Evolutionary conservation across 1,140 invertebrate species (phyloP).

Genomic region (Polypedilum vanderplanki): DNA sequence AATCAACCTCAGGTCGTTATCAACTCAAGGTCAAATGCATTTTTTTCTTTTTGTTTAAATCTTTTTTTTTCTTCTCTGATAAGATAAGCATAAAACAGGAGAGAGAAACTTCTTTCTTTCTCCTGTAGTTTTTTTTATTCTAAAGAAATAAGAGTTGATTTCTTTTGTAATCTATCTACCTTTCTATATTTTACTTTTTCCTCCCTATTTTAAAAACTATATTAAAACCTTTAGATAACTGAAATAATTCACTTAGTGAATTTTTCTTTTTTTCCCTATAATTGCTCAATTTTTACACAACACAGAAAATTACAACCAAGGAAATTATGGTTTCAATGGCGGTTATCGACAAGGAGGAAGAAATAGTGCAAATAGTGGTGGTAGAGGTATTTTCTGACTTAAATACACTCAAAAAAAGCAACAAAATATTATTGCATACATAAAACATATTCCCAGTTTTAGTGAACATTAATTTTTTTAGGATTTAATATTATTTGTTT

Average conservation of each 20-base stretch:
- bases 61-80: neutral
- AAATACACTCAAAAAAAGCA: conserved; percentile 21
- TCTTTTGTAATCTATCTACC: no score
- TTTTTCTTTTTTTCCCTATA: no score
- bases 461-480: conserved; percentile 11
- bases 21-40: neutral
- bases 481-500: neutral
- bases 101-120: no score
- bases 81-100: no score
- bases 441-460: neutral
- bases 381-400: conserved; percentile 5
- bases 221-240: no score
- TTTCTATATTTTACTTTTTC: no score
- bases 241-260: no score
- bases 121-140: no score
- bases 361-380: no score
- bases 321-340: conserved; percentile 4
- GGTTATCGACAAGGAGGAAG: conserved; percentile 25
- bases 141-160: no score
- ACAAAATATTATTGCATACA: neutral
- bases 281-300: no score
- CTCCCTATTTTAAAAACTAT: no score
- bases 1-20: neutral
- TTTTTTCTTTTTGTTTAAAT: neutral
- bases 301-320: conserved; percentile 23